phyloP scores from a whole-genome alignment of 1,140 invertebrate species.

The Papilio polytes region DNA sequence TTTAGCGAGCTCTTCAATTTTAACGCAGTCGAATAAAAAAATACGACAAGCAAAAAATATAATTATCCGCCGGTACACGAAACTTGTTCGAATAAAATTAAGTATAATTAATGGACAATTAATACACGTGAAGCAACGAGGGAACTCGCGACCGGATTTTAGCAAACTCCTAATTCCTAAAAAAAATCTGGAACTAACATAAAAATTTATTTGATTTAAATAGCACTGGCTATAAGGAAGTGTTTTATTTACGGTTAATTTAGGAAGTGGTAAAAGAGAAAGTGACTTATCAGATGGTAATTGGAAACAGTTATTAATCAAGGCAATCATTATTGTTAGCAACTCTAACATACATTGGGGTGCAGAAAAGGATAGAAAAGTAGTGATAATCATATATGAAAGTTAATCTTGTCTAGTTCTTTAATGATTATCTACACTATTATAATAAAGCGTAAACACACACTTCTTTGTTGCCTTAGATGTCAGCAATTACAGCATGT shows the following conservation, averaged over 20 bases:
- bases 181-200: not conserved
- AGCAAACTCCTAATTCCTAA: not conserved
- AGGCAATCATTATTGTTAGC: no score
- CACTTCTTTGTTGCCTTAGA: no score
- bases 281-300: no score
- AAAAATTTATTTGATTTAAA: not conserved
- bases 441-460: no score
- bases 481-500: no score
- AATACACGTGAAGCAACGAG: not conserved
- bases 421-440: no score
- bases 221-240: not conserved
- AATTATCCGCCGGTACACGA: constrained; percentile 25
- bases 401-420: no score
- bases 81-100: constrained; percentile 41
- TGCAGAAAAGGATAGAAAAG: not conserved
- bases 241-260: no score
- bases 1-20: constrained; percentile 11
- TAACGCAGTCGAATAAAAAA: not conserved
- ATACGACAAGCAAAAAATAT: not conserved
- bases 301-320: no score
- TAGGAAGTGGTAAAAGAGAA: no score
- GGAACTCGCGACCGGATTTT: not conserved
- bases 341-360: no score
- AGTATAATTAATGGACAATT: constrained; percentile 42
- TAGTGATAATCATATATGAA: no score